Percentiles rank a stretch among this genome's conserved stretches.
Conservation (phyloP, 2,113 vertebrate genomes). For the Malurus alboscapulatus region DNA sequence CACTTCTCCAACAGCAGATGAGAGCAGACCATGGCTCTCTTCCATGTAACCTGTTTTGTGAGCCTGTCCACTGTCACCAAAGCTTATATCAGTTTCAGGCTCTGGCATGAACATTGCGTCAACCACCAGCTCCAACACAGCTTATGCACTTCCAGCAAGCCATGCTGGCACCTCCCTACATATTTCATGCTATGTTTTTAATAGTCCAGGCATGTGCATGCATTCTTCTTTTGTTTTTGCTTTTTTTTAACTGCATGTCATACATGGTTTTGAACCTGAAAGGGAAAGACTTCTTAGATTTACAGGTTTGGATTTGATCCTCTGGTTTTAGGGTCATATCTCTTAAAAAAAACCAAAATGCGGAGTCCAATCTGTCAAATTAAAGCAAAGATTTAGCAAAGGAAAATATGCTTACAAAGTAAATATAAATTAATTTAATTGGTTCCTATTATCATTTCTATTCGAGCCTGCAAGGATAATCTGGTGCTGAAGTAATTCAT, state of each 20-base stretch:
- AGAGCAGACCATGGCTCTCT: background rate
- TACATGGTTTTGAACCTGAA: background rate
- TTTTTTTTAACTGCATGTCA: background rate
- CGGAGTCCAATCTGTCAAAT: background rate
- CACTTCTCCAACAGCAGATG: background rate
- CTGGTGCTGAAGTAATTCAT: constrained; percentile 79
- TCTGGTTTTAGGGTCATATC: background rate
- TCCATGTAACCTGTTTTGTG: background rate
- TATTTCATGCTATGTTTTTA: background rate
- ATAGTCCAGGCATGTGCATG: background rate
- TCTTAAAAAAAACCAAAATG: constrained; percentile 26
- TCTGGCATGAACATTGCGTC: background rate
- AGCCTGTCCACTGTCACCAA: background rate
- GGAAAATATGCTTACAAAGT: constrained; percentile 50
- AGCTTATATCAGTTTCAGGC: background rate
- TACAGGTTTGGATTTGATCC: constrained; percentile 4
- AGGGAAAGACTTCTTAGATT: background rate
- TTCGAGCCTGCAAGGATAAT: constrained; percentile 71
- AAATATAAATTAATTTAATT: constrained; percentile 76
- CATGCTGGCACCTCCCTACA: background rate
- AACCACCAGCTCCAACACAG: background rate
- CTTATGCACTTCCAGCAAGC: background rate
- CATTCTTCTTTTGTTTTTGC: background rate
- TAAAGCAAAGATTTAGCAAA: constrained; percentile 51
- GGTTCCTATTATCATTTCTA: constrained; percentile 75